Base-by-base conservation (phyloP, 2,888 invertebrate genomes). In the Asteroscopus sphinx region DNA sequence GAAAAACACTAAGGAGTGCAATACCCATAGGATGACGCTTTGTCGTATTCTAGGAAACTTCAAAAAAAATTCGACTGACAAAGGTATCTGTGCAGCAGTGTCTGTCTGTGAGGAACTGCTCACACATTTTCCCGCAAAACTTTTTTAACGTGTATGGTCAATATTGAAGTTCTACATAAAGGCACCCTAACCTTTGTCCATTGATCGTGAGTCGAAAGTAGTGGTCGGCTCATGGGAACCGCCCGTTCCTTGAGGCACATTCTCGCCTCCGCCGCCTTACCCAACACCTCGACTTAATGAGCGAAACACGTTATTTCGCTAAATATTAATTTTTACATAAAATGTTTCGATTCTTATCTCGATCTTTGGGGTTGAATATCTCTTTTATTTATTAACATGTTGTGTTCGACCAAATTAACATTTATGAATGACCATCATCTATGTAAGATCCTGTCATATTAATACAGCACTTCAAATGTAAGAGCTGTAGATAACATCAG, bases 231-330 rank as follows among this genome's bases (percentile, higher is more conserved):
- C 73, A 82, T 83, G 88, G 81, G 88, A 88, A 88, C 86, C 79
- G 86, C 73, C 75, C 77, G 77, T 74, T 57, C 88, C 92, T 85
- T 71, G 81, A 75, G 91, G 90, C 90, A 65, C 84, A 84, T 87
- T 89, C 89, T 88, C 87, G 83, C 83, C 85, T 87, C 82, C 79
- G 80, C 76, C 68, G 75, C 77, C 76, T 73, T 79, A 73, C 77
- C 74, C 74, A 77, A 75, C 83, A 82, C 81, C 81, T 86, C 76
- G 68, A 83, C 78, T 84, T 89, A 88, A 90, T 89, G 82, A 87
- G 81, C 79, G 68, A 80, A 84, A 86, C 87, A 80, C 69, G 74
- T 71, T 77, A 79, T 79, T 83, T 78, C 37, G 59, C 49, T 49
- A 58, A 61, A 72, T 75, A 81, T 68, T 68, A 47, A 13, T 56